A percentile compares a stretch with the other conserved stretches of the same genome.
Evolutionary conservation across 1,140 invertebrate species (phyloP).

Genomic region (Teleogryllus occipitalis): DNA sequence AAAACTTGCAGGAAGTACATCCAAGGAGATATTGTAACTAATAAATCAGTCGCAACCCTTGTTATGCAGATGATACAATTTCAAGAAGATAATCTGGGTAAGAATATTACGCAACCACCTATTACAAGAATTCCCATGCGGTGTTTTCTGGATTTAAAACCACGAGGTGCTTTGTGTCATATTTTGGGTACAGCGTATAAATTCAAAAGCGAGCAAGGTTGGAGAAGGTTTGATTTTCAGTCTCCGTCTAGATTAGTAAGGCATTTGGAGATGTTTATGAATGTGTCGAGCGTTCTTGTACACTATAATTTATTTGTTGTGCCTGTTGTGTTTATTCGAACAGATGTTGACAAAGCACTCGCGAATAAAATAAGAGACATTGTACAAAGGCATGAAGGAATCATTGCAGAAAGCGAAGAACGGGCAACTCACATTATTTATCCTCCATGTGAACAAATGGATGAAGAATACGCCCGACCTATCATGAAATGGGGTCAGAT

Average conservation of each 20-base stretch:
- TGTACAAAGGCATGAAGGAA: conserved; percentile 77
- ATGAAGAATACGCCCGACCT: conserved; percentile 87
- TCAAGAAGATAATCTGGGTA: conserved; percentile 92
- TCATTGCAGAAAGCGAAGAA: conserved; percentile 68
- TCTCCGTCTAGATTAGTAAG: conserved; percentile 85
- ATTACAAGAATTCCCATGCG: conserved; percentile 75
- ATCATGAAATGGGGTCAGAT: conserved; percentile 73
- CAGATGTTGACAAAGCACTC: conserved; percentile 78
- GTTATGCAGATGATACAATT: conserved; percentile 88
- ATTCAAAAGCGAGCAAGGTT: conserved; percentile 92
- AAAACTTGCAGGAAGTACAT: conserved; percentile 70
- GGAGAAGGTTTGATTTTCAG: conserved; percentile 75
- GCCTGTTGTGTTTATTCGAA: conserved; percentile 71
- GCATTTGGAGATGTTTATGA: conserved; percentile 89
- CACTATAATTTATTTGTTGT: conserved; percentile 68
- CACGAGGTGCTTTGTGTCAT: conserved; percentile 83
- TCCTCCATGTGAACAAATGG: conserved; percentile 69
- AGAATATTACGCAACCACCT: conserved; percentile 82
- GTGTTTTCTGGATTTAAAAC: conserved; percentile 92
- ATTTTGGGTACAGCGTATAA: conserved; percentile 89
- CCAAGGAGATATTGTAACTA: conserved; percentile 86
- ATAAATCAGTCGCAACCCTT: conserved; percentile 79
- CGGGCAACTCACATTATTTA: conserved; percentile 89
- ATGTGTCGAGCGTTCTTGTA: conserved; percentile 78
- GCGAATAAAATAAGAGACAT: conserved; percentile 82